Evolutionary conservation across 2,888 invertebrate genomes (phyloP).

Genomic region (Aplocera efformata): DNA sequence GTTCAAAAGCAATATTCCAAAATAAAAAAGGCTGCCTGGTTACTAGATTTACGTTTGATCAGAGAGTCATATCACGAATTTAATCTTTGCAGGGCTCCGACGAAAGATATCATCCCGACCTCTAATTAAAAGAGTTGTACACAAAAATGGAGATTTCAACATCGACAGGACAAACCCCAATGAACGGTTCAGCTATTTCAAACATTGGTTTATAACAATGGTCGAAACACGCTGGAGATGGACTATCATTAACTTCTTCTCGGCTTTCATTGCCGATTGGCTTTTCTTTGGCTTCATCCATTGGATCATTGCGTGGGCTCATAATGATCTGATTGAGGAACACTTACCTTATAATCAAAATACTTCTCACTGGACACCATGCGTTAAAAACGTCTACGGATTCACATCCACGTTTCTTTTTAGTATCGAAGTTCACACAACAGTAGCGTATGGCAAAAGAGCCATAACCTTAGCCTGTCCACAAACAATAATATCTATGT

Average conservation of each 20-base stretch:
- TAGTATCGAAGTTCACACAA: constrained; percentile 97
- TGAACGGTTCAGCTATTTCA: constrained; percentile 80
- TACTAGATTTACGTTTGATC: too few species aligned
- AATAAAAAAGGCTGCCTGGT: too few species aligned
- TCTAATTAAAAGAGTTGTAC: constrained; percentile 81
- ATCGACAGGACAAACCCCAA: constrained; percentile 84
- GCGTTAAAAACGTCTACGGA: constrained; percentile 90
- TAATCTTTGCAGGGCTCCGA: constrained; percentile 27
- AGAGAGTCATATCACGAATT: too few species aligned
- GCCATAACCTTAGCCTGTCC: constrained; percentile 96
- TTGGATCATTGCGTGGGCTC: constrained; percentile 93
- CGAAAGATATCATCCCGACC: constrained; percentile 28
- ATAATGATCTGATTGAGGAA: constrained; percentile 90
- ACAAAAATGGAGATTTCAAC: constrained; percentile 94
- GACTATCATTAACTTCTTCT: constrained; percentile 91
- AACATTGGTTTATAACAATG: constrained; percentile 89
- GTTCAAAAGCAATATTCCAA: too few species aligned
- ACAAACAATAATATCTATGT: constrained; percentile 96
- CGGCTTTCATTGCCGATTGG: constrained; percentile 94
- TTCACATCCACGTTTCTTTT: constrained; percentile 97
- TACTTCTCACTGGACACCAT: constrained; percentile 86
- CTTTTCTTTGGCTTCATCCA: constrained; percentile 92
- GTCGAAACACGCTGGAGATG: constrained; percentile 95
- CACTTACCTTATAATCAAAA: constrained; percentile 81
- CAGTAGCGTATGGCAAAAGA: constrained; percentile 93